Base-by-base conservation (phyloP, 1,140 invertebrate genomes). In the Tetramorium alpestre region DNA sequence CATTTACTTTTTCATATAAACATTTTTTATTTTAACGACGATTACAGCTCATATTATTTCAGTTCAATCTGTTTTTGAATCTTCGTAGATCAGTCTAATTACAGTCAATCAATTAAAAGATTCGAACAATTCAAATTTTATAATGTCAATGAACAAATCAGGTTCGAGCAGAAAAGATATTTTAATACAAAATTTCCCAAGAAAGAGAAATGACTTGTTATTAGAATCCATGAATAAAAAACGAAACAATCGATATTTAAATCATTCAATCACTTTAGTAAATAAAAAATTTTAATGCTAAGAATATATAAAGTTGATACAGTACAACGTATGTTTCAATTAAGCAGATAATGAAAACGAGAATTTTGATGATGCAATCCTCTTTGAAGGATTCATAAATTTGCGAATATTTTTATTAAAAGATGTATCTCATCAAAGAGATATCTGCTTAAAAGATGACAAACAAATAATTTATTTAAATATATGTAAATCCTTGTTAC, bases 381-480 rank as follows among this genome's bases (percentile, higher is more conserved):
- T 25, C 22, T 54, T 70, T 51, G 28, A 2, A 28, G 28, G 28
- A 28, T 11, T 25, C 28, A 38, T 13, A 38, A 56, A 54, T 22
- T 38, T 0, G 28, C 28, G 28, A 28, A 2, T 28, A 28, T 28
- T 1, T 28, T 28, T 28, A 28, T 28, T 28, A 28, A 28, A 28
- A 28, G 28, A 28, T 28, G 28, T 44, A 44, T 3, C 10, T 44
- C 44, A 6, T 58, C 11, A 7, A 25, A 41, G 2, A 73, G 4
- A 38, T 33, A n/a, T 51, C 2, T 1, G n/a, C 1, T 58, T 38
- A 2, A 8, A 18, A 22, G 0, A 25, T 58, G 18, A n/a, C n/a
- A 73, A 73, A 73, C 28, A 56, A 3, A 56, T 56, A n/a, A 5
- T 69, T 69, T 56, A 73, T 41, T n/a, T 7, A 41, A 75, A 75